Percentiles rank a stretch among this genome's conserved stretches.
These are phyloP conservation scores for Andrena flavipes DNA, from an alignment of 2,888 invertebrate genomes.

Conservation along the genomic window DNA sequence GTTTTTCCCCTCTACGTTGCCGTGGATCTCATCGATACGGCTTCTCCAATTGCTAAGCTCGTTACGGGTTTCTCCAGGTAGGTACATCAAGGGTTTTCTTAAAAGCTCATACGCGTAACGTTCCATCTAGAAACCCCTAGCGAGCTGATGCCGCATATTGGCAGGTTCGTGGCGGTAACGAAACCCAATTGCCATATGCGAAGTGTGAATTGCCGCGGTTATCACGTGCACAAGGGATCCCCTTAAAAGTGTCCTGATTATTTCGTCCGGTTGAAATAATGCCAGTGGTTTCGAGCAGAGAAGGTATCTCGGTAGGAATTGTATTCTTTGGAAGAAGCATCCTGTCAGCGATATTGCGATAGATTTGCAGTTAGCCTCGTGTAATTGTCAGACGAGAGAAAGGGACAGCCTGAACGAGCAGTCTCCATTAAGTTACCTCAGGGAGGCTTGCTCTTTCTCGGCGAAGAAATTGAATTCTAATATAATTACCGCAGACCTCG, in stretches of 20 bases:
- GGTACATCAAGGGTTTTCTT: conserved; percentile 68
- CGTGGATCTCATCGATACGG: conserved; percentile 68
- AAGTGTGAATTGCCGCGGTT: neutral
- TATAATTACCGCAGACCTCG: conserved; percentile 68
- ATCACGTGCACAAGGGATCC: neutral
- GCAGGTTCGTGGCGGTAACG: neutral
- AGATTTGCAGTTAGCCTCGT: neutral
- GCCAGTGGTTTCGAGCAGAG: too few relatives aligned
- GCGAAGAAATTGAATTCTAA: conserved; percentile 76
- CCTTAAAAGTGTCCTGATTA: neutral
- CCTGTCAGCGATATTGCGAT: neutral
- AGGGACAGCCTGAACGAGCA: conserved; percentile 5
- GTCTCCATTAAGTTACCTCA: conserved; percentile 53
- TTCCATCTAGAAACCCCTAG: conserved; percentile 15
- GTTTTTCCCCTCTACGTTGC: conserved; percentile 50
- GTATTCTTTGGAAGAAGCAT: too few relatives aligned
- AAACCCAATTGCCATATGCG: neutral
- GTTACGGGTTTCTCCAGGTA: conserved; percentile 76
- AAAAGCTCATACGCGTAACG: conserved; percentile 29
- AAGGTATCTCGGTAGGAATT: too few relatives aligned
- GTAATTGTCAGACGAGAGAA: conserved; percentile 17
- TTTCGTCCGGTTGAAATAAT: too few relatives aligned
- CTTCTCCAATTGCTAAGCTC: conserved; percentile 78
- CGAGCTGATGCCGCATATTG: neutral
- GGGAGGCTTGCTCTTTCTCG: conserved; percentile 68